Percentiles rank a stretch among this genome's conserved stretches.
Evolutionary conservation across 2,888 invertebrate species (phyloP).

Genomic region (Mythimna vitellina): DNA sequence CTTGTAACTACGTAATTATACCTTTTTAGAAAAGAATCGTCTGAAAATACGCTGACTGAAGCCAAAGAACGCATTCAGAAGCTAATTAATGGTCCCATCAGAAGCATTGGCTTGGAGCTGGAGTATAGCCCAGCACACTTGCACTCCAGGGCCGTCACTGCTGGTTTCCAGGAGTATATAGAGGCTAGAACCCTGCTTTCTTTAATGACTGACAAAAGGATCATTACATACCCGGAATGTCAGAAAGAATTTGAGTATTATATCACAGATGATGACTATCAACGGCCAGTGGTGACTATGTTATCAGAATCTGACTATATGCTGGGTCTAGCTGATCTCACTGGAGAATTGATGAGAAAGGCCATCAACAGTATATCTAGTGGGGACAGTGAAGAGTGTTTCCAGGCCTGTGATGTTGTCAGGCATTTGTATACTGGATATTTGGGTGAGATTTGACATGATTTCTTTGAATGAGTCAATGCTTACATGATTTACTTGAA

Average conservation of each 20-base stretch:
- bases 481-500: not conserved
- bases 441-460: conserved; percentile 83
- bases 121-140: conserved; percentile 92
- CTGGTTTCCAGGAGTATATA: conserved; percentile 94
- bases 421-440: conserved; percentile 92
- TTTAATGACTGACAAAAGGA: conserved; percentile 90
- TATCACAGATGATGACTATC: conserved; percentile 65
- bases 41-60: conserved; percentile 77
- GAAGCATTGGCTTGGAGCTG: conserved; percentile 93
- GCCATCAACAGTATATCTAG: conserved; percentile 95
- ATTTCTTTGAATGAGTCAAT: too few relatives aligned
- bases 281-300: conserved; percentile 74
- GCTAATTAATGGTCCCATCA: conserved; percentile 88
- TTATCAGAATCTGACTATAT: conserved; percentile 91
- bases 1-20: not conserved
- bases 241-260: conserved; percentile 89
- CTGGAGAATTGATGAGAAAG: conserved; percentile 97
- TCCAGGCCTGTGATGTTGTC: conserved; percentile 93
- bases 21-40: conserved; percentile 79
- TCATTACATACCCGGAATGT: conserved; percentile 91
- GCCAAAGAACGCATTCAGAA: conserved; percentile 93
- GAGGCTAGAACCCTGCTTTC: conserved; percentile 96
- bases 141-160: conserved; percentile 82
- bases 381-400: conserved; percentile 94
- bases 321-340: conserved; percentile 96